These are phyloP conservation scores for Heterotilapia buettikoferi DNA, from an alignment of 2,113 vertebrate genomes.

Conservation along the genomic window DNA sequence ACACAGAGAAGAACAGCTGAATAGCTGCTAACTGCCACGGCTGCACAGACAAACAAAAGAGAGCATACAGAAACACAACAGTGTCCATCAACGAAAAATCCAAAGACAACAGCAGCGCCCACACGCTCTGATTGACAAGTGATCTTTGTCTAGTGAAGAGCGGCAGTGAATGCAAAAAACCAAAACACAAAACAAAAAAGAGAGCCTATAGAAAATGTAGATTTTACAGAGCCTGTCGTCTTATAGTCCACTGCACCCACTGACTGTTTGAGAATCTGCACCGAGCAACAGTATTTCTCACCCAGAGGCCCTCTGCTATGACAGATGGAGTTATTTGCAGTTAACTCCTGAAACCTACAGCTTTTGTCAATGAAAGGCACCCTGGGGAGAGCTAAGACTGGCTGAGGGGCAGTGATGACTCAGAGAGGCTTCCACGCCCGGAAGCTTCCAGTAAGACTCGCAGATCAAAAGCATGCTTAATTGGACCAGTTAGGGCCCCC, in stretches of 20 bases:
- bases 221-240: neutral
- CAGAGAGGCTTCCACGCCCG: slow-evolving; percentile 38
- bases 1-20: neutral
- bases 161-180: neutral
- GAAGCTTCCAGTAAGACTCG: slow-evolving; percentile 40
- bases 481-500: slow-evolving; percentile 26
- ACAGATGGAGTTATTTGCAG: slow-evolving; percentile 39
- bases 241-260: neutral
- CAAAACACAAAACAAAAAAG: neutral
- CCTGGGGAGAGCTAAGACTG: slow-evolving; percentile 45
- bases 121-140: slow-evolving; percentile 43
- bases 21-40: neutral
- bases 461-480: slow-evolving; percentile 44
- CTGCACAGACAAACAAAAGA: slow-evolving; percentile 22
- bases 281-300: neutral
- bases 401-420: slow-evolving; percentile 41
- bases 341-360: slow-evolving; percentile 32
- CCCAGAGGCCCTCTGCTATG: neutral
- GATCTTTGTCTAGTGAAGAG: slow-evolving; percentile 25
- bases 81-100: slow-evolving; percentile 16
- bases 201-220: slow-evolving; percentile 3
- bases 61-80: slow-evolving; percentile 8
- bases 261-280: neutral
- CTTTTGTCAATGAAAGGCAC: slow-evolving; percentile 49
- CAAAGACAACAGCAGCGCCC: slow-evolving; percentile 11